These are phyloP conservation scores for Cheilosia vernalis DNA, from an alignment of 2,888 invertebrate species.

Conservation along the genomic window DNA sequence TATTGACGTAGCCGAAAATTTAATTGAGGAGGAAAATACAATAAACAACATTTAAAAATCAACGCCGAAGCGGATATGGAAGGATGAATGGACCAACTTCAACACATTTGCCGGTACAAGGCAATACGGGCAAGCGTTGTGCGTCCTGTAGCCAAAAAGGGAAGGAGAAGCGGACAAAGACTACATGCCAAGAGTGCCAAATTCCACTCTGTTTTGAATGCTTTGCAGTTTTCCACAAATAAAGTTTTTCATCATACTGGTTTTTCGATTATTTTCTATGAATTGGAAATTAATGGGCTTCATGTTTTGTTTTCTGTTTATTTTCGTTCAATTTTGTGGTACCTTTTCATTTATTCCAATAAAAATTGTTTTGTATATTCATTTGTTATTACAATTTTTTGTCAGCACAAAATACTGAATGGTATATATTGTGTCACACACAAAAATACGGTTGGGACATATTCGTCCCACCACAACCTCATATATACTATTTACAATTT, in stretches of 20 bases:
- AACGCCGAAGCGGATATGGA: neutral
- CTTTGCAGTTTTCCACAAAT: too few species aligned
- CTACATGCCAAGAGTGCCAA: neutral
- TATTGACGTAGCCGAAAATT: too few species aligned
- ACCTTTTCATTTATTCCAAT: too few species aligned
- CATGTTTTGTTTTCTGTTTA: neutral
- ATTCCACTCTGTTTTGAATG: neutral
- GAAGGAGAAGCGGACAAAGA: too few species aligned
- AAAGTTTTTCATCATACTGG: too few species aligned
- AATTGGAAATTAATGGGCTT: neutral
- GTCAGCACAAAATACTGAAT: neutral
- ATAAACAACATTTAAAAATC: neutral
- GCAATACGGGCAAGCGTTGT: neutral
- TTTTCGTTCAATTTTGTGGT: neutral
- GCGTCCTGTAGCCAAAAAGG: too few species aligned
- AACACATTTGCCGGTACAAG: neutral
- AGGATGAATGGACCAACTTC: neutral
- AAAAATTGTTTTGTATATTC: neutral
- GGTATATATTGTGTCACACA: too few species aligned
- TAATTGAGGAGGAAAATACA: neutral
- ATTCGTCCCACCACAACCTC: neutral
- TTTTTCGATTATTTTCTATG: neutral
- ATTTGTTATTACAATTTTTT: neutral
- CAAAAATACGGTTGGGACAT: too few species aligned
- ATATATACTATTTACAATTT: too few species aligned